These are phyloP conservation scores for Gibbula magus DNA, from an alignment of 2,888 invertebrate species.

Conservation along the genomic window DNA sequence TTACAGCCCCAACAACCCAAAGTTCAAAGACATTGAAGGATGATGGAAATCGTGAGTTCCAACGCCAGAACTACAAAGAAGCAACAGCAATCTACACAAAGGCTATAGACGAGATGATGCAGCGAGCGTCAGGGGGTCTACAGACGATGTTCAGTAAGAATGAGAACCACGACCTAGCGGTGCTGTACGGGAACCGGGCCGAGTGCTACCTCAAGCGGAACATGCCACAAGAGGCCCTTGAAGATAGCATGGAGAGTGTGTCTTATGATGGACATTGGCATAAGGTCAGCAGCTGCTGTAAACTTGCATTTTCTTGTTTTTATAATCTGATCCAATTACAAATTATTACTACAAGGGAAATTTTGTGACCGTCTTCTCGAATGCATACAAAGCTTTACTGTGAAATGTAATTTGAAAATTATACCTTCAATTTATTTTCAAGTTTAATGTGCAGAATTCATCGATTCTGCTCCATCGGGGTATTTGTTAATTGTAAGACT, in stretches of 20 bases:
- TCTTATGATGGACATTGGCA: slow-evolving; percentile 58
- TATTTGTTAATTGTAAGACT: too few species aligned
- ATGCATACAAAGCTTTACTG: too few species aligned
- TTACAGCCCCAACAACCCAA: neutral
- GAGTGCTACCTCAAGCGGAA: slow-evolving; percentile 50
- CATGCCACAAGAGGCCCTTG: slow-evolving; percentile 37
- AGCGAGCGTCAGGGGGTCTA: neutral
- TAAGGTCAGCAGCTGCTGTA: slow-evolving; percentile 46
- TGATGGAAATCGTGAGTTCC: slow-evolving; percentile 48
- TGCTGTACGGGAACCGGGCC: slow-evolving; percentile 58
- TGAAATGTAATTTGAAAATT: too few species aligned
- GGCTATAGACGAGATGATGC: slow-evolving; percentile 42
- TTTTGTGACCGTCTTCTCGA: too few species aligned
- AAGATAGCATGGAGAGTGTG: slow-evolving; percentile 57
- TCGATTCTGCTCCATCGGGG: too few species aligned
- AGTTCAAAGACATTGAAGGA: slow-evolving; percentile 43
- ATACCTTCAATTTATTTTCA: too few species aligned
- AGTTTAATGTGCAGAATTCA: too few species aligned
- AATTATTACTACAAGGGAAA: too few species aligned
- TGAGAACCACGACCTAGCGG: slow-evolving; percentile 49
- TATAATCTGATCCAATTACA: too few species aligned
- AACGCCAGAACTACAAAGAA: slow-evolving; percentile 35
- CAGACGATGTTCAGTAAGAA: slow-evolving; percentile 14
- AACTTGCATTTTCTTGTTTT: too few species aligned
- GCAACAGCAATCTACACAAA: slow-evolving; percentile 46